These are phyloP conservation scores for Dugesia japonica DNA, from an alignment of 2,888 invertebrate genomes.

Conservation along the genomic window DNA sequence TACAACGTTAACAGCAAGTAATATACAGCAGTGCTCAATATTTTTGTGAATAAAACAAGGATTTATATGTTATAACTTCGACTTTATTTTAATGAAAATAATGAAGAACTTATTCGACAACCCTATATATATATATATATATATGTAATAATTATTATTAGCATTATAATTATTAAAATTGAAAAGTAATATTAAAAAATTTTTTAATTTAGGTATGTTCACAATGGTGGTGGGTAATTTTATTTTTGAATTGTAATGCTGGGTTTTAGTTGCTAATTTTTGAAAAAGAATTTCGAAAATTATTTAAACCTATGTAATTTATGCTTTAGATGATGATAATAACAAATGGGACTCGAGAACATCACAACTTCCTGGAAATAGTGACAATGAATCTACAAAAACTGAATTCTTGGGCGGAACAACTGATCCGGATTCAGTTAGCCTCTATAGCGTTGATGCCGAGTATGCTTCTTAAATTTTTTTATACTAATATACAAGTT, in stretches of 20 bases:
- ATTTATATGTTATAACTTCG: too few relatives aligned
- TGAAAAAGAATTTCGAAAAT: background rate
- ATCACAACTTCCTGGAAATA: background rate
- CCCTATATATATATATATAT: too few relatives aligned
- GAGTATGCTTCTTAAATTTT: background rate
- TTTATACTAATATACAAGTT: background rate
- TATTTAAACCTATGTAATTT: too few relatives aligned
- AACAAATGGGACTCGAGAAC: background rate
- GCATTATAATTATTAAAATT: too few relatives aligned
- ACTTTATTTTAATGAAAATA: too few relatives aligned
- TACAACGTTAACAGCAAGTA: too few relatives aligned
- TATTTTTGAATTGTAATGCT: background rate
- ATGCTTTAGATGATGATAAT: slow-evolving; percentile 11
- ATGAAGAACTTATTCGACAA: too few relatives aligned
- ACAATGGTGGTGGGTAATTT: slow-evolving; percentile 4
- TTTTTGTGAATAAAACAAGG: too few relatives aligned
- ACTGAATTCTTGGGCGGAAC: background rate
- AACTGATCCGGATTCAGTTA: background rate
- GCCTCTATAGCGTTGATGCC: background rate
- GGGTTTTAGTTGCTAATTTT: background rate
- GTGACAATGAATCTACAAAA: background rate
- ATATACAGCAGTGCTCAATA: too few relatives aligned
- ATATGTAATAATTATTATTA: too few relatives aligned
- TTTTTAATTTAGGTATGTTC: slow-evolving; percentile 4
- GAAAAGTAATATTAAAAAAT: background rate